Percentiles rank a stretch among this genome's conserved stretches.
Evolutionary conservation across 2,797 vertebrate species (phyloP).

Genomic region (Acestrorhynchus altus): DNA sequence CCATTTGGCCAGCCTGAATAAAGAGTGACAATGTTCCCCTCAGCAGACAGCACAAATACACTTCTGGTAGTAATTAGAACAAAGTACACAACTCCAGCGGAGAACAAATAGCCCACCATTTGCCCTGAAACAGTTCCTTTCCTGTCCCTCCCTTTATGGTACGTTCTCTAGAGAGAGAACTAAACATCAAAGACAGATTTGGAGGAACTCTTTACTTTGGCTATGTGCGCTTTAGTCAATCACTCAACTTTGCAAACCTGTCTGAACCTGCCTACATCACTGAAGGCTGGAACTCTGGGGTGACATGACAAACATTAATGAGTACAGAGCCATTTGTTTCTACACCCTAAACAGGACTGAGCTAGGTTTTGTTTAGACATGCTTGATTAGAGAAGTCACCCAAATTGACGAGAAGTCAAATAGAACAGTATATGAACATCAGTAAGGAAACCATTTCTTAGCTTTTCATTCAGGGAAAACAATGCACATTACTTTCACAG

Average conservation of each 20-base stretch:
- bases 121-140: not conserved
- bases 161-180: not conserved
- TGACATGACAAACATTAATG: not conserved
- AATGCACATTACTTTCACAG: no score
- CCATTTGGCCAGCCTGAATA: not conserved
- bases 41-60: not conserved
- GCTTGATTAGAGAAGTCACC: not conserved
- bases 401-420: no score
- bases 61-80: constrained; percentile 40
- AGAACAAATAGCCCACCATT: constrained; percentile 27
- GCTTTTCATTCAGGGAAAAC: no score
- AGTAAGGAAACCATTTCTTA: not conserved
- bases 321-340: not conserved
- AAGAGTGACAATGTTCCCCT: not conserved
- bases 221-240: not conserved
- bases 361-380: not conserved
- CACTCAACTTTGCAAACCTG: constrained; percentile 4
- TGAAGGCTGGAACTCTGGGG: not conserved
- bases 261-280: not conserved
- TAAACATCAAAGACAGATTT: constrained; percentile 10
- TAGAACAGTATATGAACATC: not conserved
- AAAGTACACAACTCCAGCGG: constrained; percentile 13
- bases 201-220: not conserved
- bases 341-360: not conserved
- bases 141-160: not conserved